Evolutionary conservation across 1,140 invertebrate genomes (phyloP), one percentile per base, ranked within the genome.

Genomic region (Bombus pyrosoma): DNA sequence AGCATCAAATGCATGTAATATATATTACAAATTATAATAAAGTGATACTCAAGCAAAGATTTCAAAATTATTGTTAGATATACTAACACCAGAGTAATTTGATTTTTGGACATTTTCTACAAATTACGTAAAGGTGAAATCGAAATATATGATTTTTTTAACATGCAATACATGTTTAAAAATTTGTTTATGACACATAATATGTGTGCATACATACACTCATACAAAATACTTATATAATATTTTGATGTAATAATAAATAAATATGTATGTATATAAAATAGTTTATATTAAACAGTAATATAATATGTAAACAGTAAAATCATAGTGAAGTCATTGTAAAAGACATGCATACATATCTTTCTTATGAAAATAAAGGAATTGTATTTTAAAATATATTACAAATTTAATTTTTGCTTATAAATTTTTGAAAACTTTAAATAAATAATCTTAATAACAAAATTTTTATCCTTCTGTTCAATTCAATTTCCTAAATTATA

Each of bases 41-140:
- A 77, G 41, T 66, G 57, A 81, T 79, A 88, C 39, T 47, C 76
- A 85, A 87, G 71, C 88, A 82, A 86, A 22, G 41, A 59, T 66
- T 66, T 25, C 47, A 72, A 79, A 80, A 68, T 41, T 53, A 82
- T 69, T 80, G 62, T 13, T 15, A 72, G 41, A 71, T 25, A 22
- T 22, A 22, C 47, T 9, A 71, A 71, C 13, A 43, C 22, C 25
- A 57, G 28, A 86, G n/a, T 88, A 57, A 74, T 76, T 68, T 25
- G 18, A 59, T n/a, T 74, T 83, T 47, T 43, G 34, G 32, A 66
- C 25, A 57, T 39, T 12, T 12, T 73, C 41, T 72, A 85, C 18
- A 32, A 43, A 73, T 32, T 28, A 28, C 64, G 37, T 83, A 34
- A 73, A 57, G 22, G 25, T 73, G 2, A 32, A 74, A 75, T 79